Conservation (phyloP, 2,888 invertebrate genomes). For the Leptopilina myrica region DNA sequence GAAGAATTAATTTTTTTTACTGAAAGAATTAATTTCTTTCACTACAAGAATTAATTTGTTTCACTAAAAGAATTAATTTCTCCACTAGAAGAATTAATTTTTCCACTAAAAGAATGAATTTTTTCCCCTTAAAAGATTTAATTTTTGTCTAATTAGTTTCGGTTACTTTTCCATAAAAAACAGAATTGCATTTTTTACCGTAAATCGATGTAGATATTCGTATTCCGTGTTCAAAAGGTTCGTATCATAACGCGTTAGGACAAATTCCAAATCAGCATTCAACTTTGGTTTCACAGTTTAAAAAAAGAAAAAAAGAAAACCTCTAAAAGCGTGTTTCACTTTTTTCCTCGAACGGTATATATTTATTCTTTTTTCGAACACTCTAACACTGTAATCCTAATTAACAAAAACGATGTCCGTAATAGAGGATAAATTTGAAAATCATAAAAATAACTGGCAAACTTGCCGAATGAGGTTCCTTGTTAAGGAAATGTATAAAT, state of each 20-base stretch:
- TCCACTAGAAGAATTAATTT: too few relatives aligned
- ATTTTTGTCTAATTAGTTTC: background rate
- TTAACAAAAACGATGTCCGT: constrained; percentile 19
- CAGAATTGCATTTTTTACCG: background rate
- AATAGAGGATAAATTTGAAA: background rate
- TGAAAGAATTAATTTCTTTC: too few relatives aligned
- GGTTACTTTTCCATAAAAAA: background rate
- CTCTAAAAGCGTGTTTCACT: constrained; percentile 2
- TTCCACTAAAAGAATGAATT: too few relatives aligned
- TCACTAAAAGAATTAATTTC: too few relatives aligned
- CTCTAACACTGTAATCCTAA: constrained; percentile 49
- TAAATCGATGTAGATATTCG: constrained; percentile 15
- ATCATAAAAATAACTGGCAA: constrained; percentile 10
- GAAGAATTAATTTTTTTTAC: too few relatives aligned
- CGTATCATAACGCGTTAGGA: constrained; percentile 29
- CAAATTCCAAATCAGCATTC: background rate
- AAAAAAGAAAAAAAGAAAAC: background rate
- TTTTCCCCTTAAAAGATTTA: too few relatives aligned
- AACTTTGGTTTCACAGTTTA: constrained; percentile 5
- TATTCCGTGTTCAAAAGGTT: constrained; percentile 18
- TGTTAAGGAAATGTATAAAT: background rate
- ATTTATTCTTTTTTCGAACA: constrained; percentile 29
- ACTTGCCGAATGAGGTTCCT: constrained; percentile 32
- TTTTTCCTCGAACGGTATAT: background rate
- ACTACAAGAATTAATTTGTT: too few relatives aligned